Evolutionary conservation across 2,113 vertebrate genomes (phyloP), one percentile per base, ranked within the genome.

Genomic region (Falco punctatus): DNA sequence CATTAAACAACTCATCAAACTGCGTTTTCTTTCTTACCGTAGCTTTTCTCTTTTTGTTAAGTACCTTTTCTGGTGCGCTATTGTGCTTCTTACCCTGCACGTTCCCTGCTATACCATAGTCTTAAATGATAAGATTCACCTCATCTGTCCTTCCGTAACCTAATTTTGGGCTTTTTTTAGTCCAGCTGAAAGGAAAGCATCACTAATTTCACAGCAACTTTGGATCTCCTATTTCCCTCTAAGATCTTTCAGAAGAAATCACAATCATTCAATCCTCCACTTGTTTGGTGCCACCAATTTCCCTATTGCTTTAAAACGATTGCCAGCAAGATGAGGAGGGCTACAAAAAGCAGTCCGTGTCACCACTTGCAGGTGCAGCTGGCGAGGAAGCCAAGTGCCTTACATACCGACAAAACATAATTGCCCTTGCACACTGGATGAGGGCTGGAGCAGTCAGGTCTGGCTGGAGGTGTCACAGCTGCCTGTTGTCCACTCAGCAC

Each of bases 301-400:
- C 1, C 0, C 52, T 21, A 7, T 1, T 61, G 1, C 58, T 89
- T 81, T 40, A 58, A 58, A 85, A 48, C 0, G 3, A 40, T 49
- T 1, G 1, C 1, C 5, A 23, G 22, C 35, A 55, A 49, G 61
- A 75, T 1, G 5, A 81, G 27, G 40, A 86, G 32, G 57, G 35
- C 40, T 91, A 32, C 69, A 54, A 54, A 67, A 79, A 26, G 4
- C 40, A 57, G 19, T 40, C 64, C 27, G 42, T 91, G 40, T 42
- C 48, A 44, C 28, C 42, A 62, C 19, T 33, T 1, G 0, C 9
- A 28, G 52, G 10, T 52, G 32, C 49, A 69, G 42, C 40, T 89
- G 72, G 23, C 1, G 2, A 84, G 18, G 57, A n/a, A 90, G 33
- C 51, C 46, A 38, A 90, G 58, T 23, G 52, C 9, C 55, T 67